Percentiles rank a stretch among this genome's conserved stretches.
phyloP scores from a whole-genome alignment of 2,888 invertebrate genomes.

The Oligia latruncula region DNA sequence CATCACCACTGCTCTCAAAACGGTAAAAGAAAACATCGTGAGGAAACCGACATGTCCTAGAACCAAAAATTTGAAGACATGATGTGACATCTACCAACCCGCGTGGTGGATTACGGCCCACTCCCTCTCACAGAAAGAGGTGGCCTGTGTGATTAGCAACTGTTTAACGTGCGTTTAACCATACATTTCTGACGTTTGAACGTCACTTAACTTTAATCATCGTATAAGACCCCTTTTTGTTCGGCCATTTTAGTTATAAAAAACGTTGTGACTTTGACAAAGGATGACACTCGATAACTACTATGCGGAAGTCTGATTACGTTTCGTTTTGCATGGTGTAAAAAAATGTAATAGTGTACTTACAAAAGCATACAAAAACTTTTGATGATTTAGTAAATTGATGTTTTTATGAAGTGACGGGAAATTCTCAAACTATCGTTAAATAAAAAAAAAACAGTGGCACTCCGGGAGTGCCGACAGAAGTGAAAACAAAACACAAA shows the following conservation, averaged over 20 bases:
- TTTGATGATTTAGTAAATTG: not conserved
- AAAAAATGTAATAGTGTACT: not conserved
- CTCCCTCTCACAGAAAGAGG: no score
- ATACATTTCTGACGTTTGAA: not conserved
- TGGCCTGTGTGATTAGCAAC: no score
- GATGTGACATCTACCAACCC: no score
- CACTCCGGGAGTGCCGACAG: no score
- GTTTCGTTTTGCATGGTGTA: not conserved
- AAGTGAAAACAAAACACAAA: no score
- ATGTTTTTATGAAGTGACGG: not conserved
- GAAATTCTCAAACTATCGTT: not conserved
- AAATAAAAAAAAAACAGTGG: no score
- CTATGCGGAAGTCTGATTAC: conserved; percentile 14
- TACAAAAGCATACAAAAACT: not conserved
- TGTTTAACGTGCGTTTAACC: no score
- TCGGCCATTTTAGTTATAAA: not conserved
- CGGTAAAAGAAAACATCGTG: no score
- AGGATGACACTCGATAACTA: conserved; percentile 6
- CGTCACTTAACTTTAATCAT: not conserved
- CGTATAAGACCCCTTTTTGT: not conserved
- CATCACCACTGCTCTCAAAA: no score
- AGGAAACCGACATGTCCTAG: no score
- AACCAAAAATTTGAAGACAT: no score
- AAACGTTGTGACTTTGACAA: not conserved
- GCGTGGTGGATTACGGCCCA: no score